phyloP scores from a whole-genome alignment of 2,113 vertebrate genomes.

The Aythya baeri region DNA sequence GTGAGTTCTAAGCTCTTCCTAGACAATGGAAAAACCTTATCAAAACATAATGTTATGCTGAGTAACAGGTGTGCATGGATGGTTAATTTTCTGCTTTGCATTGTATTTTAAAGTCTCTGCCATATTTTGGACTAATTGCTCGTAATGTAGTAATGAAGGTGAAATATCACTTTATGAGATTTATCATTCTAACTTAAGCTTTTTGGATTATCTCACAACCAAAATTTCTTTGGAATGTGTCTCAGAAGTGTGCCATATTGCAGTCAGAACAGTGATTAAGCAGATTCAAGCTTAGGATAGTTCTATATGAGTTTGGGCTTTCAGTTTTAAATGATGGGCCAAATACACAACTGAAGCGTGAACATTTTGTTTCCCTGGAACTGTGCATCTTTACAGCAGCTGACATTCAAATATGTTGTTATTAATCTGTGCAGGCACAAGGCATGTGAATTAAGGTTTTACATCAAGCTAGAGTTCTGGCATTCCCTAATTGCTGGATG shows the following conservation, averaged over 20 bases:
- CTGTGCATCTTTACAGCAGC: background rate
- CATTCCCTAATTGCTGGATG: background rate
- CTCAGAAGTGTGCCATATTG: background rate
- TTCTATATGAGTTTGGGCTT: background rate
- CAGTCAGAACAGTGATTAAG: background rate
- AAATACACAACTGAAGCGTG: background rate
- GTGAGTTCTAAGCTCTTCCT: background rate
- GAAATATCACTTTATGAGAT: background rate
- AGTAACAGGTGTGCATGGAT: background rate
- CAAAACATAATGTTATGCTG: background rate
- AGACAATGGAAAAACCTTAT: background rate
- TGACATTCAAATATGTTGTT: conserved; percentile 36
- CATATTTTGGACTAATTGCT: background rate
- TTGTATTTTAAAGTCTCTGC: conserved; percentile 2
- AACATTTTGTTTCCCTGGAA: conserved; percentile 33
- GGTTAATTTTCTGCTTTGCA: background rate
- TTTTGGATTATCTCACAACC: background rate
- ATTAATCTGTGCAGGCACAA: conserved; percentile 23
- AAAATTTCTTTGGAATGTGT: background rate
- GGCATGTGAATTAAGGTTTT: background rate
- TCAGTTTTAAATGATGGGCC: conserved; percentile 11
- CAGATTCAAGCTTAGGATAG: background rate
- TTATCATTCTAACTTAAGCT: background rate
- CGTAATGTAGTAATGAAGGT: background rate
- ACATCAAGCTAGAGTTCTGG: background rate